phyloP scores from a whole-genome alignment of 2,888 invertebrate species.

The Malachius bipustulatus region DNA sequence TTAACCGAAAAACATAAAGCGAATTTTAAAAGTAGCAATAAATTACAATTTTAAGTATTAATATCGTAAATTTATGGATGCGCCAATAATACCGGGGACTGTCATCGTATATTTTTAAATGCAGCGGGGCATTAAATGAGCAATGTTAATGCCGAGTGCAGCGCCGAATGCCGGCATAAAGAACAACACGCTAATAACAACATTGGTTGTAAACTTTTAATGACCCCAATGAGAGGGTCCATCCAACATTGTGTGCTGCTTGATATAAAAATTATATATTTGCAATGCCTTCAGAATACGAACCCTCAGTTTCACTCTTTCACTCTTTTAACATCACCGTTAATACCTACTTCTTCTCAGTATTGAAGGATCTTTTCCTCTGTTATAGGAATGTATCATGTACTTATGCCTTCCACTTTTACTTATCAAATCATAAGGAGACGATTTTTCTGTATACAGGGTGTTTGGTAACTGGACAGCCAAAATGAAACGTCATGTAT shows the following conservation, averaged over 20 bases:
- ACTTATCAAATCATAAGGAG: no score
- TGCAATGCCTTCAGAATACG: no score
- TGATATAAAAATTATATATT: no score
- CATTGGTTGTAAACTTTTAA: conserved; percentile 31
- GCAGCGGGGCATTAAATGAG: conserved; percentile 30
- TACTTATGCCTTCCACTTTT: no score
- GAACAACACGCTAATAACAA: conserved; percentile 30
- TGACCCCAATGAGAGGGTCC: conserved; percentile 20
- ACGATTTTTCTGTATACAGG: no score
- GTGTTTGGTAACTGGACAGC: no score
- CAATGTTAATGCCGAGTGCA: conserved; percentile 30
- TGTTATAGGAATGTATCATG: no score
- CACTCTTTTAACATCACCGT: no score
- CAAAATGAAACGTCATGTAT: no score
- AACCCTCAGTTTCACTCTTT: no score
- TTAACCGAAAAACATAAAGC: conserved; percentile 22
- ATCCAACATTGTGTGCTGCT: background rate
- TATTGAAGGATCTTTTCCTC: no score
- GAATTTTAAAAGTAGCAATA: conserved; percentile 31
- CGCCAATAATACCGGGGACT: conserved; percentile 30
- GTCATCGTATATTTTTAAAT: conserved; percentile 31
- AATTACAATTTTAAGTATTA: conserved; percentile 31
- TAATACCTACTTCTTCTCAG: no score
- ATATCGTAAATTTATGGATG: conserved; percentile 31
- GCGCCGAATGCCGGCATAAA: conserved; percentile 28